Evolutionary conservation across 2,888 invertebrate genomes (phyloP).

Genomic region (Cyaniris semiargus): DNA sequence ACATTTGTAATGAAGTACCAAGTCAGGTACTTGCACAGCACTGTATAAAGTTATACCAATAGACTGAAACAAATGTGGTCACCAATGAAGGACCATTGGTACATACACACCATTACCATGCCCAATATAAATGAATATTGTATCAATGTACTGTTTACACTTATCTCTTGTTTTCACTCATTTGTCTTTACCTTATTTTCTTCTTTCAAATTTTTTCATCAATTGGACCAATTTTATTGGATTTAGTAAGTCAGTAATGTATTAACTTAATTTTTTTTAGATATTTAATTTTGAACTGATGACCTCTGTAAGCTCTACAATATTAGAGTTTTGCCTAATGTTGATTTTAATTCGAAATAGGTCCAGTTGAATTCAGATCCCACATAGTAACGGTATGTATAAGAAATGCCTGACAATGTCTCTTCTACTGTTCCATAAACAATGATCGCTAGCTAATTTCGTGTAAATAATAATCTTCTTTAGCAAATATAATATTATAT

Average conservation of each 20-base stretch:
- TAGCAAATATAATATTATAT: neutral
- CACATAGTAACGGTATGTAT: neutral
- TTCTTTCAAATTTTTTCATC: neutral
- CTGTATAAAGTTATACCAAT: neutral
- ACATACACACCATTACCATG: neutral
- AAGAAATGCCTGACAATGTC: constrained; percentile 3
- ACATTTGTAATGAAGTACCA: too few species aligned
- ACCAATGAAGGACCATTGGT: neutral
- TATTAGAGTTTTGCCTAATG: neutral
- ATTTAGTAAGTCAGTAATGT: too few species aligned
- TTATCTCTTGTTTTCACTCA: too few species aligned
- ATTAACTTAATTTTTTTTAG: too few species aligned
- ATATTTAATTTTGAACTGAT: neutral
- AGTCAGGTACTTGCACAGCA: neutral
- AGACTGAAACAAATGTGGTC: neutral
- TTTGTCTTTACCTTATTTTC: neutral
- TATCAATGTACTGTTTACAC: neutral
- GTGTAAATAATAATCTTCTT: neutral
- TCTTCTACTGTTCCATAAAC: neutral
- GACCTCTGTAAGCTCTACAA: neutral
- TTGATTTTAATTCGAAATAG: neutral
- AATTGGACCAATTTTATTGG: neutral
- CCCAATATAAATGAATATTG: neutral
- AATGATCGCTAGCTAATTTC: neutral
- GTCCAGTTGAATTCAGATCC: neutral